Percentiles rank a stretch among this genome's conserved stretches.
Conservation (phyloP, 2,888 invertebrate genomes). For the Drosophila kambysellisi region DNA sequence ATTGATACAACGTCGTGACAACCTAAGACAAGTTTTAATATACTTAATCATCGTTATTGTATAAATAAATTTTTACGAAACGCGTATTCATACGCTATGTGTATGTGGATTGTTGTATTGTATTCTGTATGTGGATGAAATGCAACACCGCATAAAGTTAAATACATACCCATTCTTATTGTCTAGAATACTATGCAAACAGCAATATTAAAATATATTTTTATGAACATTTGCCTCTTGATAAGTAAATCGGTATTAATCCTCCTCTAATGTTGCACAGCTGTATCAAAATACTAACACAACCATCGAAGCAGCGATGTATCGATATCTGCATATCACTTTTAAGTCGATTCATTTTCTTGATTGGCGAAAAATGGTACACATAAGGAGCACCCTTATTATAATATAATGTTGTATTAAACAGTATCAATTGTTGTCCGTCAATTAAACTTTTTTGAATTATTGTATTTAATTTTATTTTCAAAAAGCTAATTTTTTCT, state of each 20-base stretch:
- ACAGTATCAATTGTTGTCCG: not conserved
- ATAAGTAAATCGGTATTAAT: conserved; percentile 21
- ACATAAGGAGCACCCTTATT: not conserved
- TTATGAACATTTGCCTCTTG: conserved; percentile 22
- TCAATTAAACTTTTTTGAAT: not conserved
- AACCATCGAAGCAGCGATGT: not conserved
- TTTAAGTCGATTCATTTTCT: not conserved
- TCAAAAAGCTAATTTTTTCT: not conserved
- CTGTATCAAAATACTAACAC: conserved; percentile 23
- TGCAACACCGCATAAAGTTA: not conserved
- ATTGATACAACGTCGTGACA: conserved; percentile 59
- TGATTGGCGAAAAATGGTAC: not conserved
- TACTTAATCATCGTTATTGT: not conserved
- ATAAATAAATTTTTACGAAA: not conserved
- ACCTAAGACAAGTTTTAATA: conserved; percentile 29
- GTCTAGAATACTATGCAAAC: conserved; percentile 14
- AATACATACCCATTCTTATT: conserved; percentile 47
- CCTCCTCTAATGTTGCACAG: conserved; percentile 9
- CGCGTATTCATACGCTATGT: not conserved
- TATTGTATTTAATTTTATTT: not conserved
- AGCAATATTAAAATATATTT: conserved; percentile 7
- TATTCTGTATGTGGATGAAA: not conserved
- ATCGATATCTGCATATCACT: conserved; percentile 8
- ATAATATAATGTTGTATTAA: not conserved
- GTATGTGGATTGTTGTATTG: not conserved